Conservation (phyloP, 1,140 invertebrate species). For the Bombus consobrinus region DNA sequence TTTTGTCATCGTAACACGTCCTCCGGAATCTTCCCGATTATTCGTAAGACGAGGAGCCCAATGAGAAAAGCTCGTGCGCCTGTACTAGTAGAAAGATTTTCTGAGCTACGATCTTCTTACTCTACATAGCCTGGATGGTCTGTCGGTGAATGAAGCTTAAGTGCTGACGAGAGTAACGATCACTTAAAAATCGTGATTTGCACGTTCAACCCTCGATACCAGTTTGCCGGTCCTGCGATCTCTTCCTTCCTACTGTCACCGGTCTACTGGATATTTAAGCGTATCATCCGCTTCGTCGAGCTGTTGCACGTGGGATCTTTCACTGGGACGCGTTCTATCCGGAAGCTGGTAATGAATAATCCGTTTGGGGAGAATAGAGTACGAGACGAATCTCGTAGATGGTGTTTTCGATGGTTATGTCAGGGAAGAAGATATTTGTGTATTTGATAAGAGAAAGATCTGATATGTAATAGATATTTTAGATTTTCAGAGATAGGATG, state of each 20-base stretch:
- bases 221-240: conserved; percentile 18
- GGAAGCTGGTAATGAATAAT: conserved; percentile 23
- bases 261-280: conserved; percentile 36
- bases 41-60: neutral
- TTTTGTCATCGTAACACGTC: conserved; percentile 71
- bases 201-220: conserved; percentile 56
- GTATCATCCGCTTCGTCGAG: conserved; percentile 6
- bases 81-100: conserved; percentile 21
- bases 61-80: conserved; percentile 22
- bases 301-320: conserved; percentile 13
- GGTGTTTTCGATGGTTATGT: neutral
- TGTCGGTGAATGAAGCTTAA: conserved; percentile 49
- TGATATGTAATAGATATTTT: too few relatives aligned
- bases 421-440: too few relatives aligned
- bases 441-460: too few relatives aligned
- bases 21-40: conserved; percentile 29
- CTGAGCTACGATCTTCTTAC: conserved; percentile 30
- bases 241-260: conserved; percentile 57
- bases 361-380: neutral
- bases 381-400: neutral
- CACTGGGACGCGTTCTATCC: neutral
- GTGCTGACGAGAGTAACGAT: conserved; percentile 40
- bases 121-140: neutral
- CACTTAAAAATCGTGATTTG: conserved; percentile 74
- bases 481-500: too few relatives aligned